Percentiles rank a stretch among this genome's conserved stretches.
phyloP scores from a whole-genome alignment of 2,113 vertebrate genomes.

The Stegastes partitus region DNA sequence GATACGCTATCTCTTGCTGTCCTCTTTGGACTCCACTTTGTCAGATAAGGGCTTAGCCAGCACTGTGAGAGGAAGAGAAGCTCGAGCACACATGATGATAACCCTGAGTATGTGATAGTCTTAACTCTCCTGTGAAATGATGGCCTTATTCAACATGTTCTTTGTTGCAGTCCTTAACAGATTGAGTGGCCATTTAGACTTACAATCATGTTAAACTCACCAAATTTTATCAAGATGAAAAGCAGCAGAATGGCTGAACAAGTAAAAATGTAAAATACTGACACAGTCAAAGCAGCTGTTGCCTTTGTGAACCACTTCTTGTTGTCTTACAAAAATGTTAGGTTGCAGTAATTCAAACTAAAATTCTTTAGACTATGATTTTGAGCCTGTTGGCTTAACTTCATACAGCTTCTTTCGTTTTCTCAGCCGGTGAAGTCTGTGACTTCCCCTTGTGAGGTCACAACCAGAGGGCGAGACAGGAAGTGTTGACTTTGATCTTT shows the following conservation, averaged over 20 bases:
- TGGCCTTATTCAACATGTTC: conserved; percentile 4
- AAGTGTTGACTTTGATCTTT: conserved; percentile 75
- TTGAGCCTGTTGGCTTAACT: conserved; percentile 24
- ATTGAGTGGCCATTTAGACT: conserved; percentile 10
- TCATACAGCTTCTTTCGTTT: conserved; percentile 35
- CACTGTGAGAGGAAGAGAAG: conserved; percentile 23
- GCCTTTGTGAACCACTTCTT: background rate
- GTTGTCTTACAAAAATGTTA: background rate
- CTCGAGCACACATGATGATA: conserved; percentile 33
- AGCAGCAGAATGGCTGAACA: background rate
- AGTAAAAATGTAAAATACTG: background rate
- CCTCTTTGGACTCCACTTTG: conserved; percentile 62
- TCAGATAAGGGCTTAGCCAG: conserved; percentile 65
- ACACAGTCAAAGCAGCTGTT: background rate
- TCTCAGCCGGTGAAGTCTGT: conserved; percentile 62
- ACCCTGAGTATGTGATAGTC: conserved; percentile 39
- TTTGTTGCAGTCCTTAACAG: conserved; percentile 28
- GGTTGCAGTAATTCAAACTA: conserved; percentile 6
- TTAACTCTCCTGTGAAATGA: conserved; percentile 39
- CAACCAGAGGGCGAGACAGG: conserved; percentile 63
- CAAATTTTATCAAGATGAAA: conserved; percentile 13
- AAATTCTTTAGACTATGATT: conserved; percentile 11
- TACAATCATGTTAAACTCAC: background rate
- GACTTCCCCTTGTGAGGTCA: conserved; percentile 72
- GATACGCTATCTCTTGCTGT: conserved; percentile 57